Evolutionary conservation across 1,140 invertebrate species (phyloP), one percentile per base, ranked within the genome.

Genomic region (Musca domestica): DNA sequence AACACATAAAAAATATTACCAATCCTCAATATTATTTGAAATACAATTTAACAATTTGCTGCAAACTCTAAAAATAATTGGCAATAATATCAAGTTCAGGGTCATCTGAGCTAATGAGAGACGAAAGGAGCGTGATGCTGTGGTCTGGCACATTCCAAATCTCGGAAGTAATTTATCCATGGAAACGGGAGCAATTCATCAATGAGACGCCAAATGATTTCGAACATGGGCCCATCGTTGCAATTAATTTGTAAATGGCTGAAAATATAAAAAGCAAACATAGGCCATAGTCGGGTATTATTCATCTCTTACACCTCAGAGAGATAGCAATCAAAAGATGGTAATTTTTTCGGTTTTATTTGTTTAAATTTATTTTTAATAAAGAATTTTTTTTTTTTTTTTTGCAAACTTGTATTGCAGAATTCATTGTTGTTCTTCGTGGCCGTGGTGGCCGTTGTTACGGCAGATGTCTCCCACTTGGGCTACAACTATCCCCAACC

Each of bases 401-500:
- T 3, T 52, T 22, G 49, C 6, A 15, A 49, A 17, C 49, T 52
- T 54, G 12, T 49, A 6, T 52, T 65, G 9, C 17, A 69, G 68
- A 69, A 69, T 65, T 22, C 41, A 15, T 25, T 56, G 1, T 17
- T 65, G 4, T 25, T 71, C 20, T 5, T 49, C 9, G 19, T 56
- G n/a, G 51, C 64, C 25, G 51, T 66, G 14, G 41, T 67, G 2
- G 64, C 58, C 17, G 47, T 14, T 19, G 58, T 47, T n/a, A 47
- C 12, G 7, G 52, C 27, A 1, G 54, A 70, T 56, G 54, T 63
- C 22, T 64, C 65, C 12, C 34, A 63, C 54, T 46, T 67, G 47
- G 56, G 61, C 25, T 49, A 66, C n/a, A 46, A 63, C 19, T 66
- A 69, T 22, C 51, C 56, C 34, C 46, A 48, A 27, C 65, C 47